phyloP scores from a whole-genome alignment of 2,888 invertebrate species.

The Melipona bicolor region DNA sequence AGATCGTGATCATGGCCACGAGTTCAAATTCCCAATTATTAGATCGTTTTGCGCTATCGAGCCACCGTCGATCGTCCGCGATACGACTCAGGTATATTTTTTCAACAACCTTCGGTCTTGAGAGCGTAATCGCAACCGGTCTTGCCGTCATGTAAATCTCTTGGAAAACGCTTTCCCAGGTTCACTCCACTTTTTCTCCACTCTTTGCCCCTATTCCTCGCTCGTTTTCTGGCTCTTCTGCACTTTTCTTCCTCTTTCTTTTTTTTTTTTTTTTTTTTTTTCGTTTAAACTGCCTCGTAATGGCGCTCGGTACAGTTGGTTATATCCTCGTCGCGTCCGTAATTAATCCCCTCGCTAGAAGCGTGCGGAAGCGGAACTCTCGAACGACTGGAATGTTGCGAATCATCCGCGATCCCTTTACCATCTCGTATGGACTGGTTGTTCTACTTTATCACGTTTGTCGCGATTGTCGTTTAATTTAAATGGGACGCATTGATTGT shows the following conservation, averaged over 20 bases:
- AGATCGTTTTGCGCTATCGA: slow-evolving; percentile 4
- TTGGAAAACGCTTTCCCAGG: slow-evolving; percentile 29
- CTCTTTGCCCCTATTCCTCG: not conserved
- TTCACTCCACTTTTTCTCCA: not conserved
- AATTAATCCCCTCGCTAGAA: slow-evolving; percentile 37
- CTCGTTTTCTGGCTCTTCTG: not conserved
- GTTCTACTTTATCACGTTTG: not conserved
- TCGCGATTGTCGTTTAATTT: not conserved
- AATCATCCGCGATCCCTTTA: not conserved
- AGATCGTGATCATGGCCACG: slow-evolving; percentile 22
- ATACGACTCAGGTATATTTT: slow-evolving; percentile 14
- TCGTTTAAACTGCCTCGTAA: slow-evolving; percentile 32
- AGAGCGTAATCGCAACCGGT: slow-evolving; percentile 18
- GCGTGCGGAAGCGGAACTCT: not conserved
- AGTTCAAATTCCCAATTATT: slow-evolving; percentile 33
- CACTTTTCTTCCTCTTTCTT: not conserved
- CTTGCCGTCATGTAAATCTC: slow-evolving; percentile 46
- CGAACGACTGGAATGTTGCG: not conserved
- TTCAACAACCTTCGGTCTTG: slow-evolving; percentile 14
- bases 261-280: not conserved
- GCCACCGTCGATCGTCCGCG: not conserved
- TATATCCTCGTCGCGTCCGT: slow-evolving; percentile 40
- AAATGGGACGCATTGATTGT: not conserved
- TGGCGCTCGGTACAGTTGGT: slow-evolving; percentile 36
- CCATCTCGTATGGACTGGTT: not conserved